Percentiles rank a stretch among this genome's conserved stretches.
Evolutionary conservation across 2,113 vertebrate genomes (phyloP).

Genomic region (Syrrhaptes paradoxus): DNA sequence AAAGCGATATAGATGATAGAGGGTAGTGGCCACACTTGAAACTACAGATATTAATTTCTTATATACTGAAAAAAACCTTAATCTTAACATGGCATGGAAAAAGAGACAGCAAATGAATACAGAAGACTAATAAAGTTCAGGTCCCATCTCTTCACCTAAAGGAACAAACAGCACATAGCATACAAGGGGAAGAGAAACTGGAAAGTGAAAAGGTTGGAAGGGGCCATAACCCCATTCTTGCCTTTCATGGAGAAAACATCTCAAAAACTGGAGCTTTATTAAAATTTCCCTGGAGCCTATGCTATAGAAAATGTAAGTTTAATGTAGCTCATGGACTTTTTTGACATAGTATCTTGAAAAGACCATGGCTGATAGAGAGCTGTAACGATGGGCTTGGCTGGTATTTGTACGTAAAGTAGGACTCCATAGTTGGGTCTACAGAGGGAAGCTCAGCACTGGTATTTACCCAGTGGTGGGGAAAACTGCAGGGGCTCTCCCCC

Average conservation of each 20-base stretch:
- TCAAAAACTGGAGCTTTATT: background rate
- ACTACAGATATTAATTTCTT: background rate
- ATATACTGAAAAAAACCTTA: background rate
- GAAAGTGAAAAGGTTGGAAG: background rate
- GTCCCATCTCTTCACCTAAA: background rate
- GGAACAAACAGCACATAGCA: rapidly evolving
- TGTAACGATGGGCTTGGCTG: background rate
- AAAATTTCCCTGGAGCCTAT: background rate
- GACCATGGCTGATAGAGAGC: background rate
- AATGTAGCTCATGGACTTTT: background rate
- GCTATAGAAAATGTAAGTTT: background rate
- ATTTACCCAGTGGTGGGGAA: background rate
- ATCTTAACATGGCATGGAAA: background rate
- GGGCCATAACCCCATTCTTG: background rate
- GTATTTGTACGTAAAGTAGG: rapidly evolving
- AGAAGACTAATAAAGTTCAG: background rate
- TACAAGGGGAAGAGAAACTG: background rate
- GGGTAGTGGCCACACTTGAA: background rate
- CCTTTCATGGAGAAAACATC: background rate
- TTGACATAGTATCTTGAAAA: background rate
- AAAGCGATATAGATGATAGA: background rate
- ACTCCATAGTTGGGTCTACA: background rate
- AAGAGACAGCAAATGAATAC: background rate
- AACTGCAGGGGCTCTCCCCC: background rate
- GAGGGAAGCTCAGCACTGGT: background rate